Base-by-base conservation (phyloP, 2,113 vertebrate species). In the Crotophaga sulcirostris region DNA sequence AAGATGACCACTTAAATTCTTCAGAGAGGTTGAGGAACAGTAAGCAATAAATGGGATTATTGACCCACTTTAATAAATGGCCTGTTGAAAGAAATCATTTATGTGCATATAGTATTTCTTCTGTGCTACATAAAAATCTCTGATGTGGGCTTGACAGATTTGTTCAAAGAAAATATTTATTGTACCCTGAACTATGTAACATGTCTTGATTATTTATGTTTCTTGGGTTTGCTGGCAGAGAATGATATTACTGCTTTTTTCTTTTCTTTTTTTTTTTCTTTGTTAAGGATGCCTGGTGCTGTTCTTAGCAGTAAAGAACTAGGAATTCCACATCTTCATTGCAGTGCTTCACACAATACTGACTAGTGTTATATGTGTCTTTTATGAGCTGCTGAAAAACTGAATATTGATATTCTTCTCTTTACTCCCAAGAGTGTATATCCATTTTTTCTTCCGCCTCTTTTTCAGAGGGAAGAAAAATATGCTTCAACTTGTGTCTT, bases 21-120 rank as follows among this genome's bases (percentile, higher is more conserved):
- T 76, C 42, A 21, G 33, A 67, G 69, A 82, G 31, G 34, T 1
- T 78, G 79, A 92, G 85, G 56, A 87, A 36, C 68, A 73, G 38
- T 40, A 28, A 74, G 24, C 59, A 79, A 44, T 59, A 78, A 90
- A 64, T 76, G 9, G 17, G 5, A 25, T 76, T 89, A 75, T 56
- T 90, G 82, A 89, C 64, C 62, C 44, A 36, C 73, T 95, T 95
- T 62, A 93, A 90, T 87, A 77, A 90, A 93, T 79, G 79, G 31
- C 29, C 67, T 67, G 20, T 54, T 92, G 56, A 89, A 90, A 83
- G 42, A 49, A 90, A 90, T 86, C 38, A 67, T 81, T 91, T 89
- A 21, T 81, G 47, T 49, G 17, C 6, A 6, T 54, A 72, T 52
- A 40, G 13, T 45, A 77, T 80, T 87, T 73, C 3, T 69, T 83